A percentile compares a stretch with the other conserved stretches of the same genome.
Conservation (phyloP, 2,797 vertebrate genomes). For the Rhyacichthys aspro region DNA sequence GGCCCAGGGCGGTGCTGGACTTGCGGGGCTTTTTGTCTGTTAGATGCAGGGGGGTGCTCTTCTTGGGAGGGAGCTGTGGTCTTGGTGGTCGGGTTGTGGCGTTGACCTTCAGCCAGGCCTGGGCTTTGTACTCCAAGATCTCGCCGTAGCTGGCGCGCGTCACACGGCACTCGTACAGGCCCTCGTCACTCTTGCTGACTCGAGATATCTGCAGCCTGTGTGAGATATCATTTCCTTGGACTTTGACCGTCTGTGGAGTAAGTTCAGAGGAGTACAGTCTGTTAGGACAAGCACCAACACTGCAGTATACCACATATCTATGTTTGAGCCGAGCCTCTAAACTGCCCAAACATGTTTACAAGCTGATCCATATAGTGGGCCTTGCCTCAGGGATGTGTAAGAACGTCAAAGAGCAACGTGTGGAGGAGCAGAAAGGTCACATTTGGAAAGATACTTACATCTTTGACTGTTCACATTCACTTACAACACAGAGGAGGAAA, state of each 20-base stretch:
- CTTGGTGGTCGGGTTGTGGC: slow-evolving; percentile 85
- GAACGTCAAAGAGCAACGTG: no score
- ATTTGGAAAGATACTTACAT: no score
- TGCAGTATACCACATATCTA: not conserved
- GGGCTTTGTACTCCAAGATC: slow-evolving; percentile 93
- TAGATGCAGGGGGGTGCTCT: slow-evolving; percentile 91
- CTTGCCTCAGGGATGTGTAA: no score
- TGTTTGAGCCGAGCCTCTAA: no score
- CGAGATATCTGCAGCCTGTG: slow-evolving; percentile 96
- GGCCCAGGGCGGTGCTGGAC: slow-evolving; percentile 79
- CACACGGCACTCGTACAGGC: slow-evolving; percentile 93
- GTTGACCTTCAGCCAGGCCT: slow-evolving; percentile 91
- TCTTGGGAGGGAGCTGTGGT: slow-evolving; percentile 81
- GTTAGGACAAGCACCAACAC: slow-evolving; percentile 14
- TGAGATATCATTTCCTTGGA: slow-evolving; percentile 97
- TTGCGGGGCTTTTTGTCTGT: slow-evolving; percentile 92
- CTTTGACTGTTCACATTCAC: no score
- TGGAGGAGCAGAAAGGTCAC: no score
- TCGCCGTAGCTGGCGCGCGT: slow-evolving; percentile 93
- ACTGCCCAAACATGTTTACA: no score
- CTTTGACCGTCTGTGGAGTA: slow-evolving; percentile 92
- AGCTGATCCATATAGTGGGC: no score
- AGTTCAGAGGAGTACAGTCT: slow-evolving; percentile 29
- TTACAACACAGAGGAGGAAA: no score
- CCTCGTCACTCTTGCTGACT: slow-evolving; percentile 92